Evolutionary conservation across 2,113 vertebrate species (phyloP).

Genomic region (Pterocles orientalis): DNA sequence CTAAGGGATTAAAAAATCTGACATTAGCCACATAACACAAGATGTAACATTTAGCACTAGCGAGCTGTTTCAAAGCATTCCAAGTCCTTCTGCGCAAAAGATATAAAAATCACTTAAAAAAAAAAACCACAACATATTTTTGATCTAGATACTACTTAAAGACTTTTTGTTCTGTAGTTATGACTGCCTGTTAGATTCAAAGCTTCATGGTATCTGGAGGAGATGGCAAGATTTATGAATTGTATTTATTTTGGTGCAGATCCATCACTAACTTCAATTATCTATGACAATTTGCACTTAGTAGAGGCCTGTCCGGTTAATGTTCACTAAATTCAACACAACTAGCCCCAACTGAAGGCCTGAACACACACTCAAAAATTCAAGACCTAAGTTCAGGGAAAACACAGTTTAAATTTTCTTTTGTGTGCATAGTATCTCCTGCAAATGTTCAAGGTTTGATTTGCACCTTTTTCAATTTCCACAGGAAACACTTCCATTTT

Average conservation of each 20-base stretch:
- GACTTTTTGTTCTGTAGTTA: not conserved
- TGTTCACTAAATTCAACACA: not conserved
- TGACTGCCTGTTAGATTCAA: not conserved
- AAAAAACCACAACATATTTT: not conserved
- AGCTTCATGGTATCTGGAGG: not conserved
- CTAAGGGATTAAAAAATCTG: slow-evolving; percentile 58
- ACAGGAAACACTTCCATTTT: slow-evolving; percentile 95
- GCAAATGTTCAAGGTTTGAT: not conserved
- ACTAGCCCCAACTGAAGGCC: not conserved
- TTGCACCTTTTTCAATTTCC: slow-evolving; percentile 90
- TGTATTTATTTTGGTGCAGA: not conserved
- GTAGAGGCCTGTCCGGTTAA: not conserved
- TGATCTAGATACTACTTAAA: not conserved
- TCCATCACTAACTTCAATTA: not conserved
- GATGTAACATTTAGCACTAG: not conserved
- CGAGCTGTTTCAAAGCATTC: not conserved
- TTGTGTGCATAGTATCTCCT: not conserved
- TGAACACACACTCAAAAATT: not conserved
- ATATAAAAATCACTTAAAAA: not conserved
- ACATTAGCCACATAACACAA: not conserved
- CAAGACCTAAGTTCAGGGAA: not conserved
- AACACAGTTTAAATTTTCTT: not conserved
- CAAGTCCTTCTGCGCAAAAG: not conserved
- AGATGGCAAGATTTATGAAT: not conserved
- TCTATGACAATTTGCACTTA: not conserved